Evolutionary conservation across 2,797 vertebrate species (phyloP), one percentile per base, ranked within the genome.

Genomic region (Semaprochilodus insignis): DNA sequence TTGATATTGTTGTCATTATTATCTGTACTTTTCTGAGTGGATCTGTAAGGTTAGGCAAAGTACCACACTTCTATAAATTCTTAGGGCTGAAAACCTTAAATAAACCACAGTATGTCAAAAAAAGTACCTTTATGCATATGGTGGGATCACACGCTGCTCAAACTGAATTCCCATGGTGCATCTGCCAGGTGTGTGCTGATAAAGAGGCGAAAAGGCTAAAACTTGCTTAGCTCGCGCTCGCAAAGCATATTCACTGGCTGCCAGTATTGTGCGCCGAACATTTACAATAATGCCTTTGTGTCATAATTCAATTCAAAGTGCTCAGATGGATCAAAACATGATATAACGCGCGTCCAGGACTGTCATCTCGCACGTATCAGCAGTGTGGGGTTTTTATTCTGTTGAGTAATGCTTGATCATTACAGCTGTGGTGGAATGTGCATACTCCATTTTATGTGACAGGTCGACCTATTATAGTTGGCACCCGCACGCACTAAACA

Each of bases 381-480:
- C 31, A 17, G 36, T 11, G 72, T 23, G 19, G 44, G 72, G 25
- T 44, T 17, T 10, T 81, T 59, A 76, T 84, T 81, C 57, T 81
- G 69, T 81, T 67, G 48, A 60, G 48, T 63, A 34, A 72, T 65
- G 60, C 25, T 81, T 51, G 19, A 84, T 81, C 74, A 71, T 71
- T 77, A 66, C 25, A 77, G 71, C 65, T 77, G 13, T 55, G 48
- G 11, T 51, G 59, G 66, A 77, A 71, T 77, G 63, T 59, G 59
- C 67, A 51, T 57, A 52, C 36, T 63, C 81, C 74, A 67, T 75
- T 77, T 60, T 71, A 67, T 84, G 11, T 67, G 74, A 48, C 62
- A 76, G 48, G 4, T 36, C 75, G 44, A 55, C 21, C 66, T 19
- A 27, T 83, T 54, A 52, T 79, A 69, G 74, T 77, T 71, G 74